phyloP scores from a whole-genome alignment of 1,140 invertebrate genomes.

The Sarcophaga peregrina region DNA sequence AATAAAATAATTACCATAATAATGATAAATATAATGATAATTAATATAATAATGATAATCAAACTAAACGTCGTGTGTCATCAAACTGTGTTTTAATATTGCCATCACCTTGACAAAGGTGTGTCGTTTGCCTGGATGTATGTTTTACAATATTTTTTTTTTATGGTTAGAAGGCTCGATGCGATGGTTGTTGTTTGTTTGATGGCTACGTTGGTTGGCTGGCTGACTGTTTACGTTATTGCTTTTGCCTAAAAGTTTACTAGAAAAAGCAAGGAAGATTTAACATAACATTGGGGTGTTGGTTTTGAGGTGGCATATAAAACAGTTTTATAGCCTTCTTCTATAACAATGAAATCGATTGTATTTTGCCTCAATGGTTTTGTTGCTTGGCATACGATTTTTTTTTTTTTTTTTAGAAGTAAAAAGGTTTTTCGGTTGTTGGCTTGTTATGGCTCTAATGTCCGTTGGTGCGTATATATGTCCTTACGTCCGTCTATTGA shows the following conservation, averaged over 20 bases:
- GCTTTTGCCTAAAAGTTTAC: too few species aligned
- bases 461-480: too few species aligned
- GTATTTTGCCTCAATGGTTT: neutral
- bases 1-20: neutral
- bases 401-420: neutral
- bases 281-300: neutral
- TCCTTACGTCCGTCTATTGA: too few species aligned
- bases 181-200: neutral
- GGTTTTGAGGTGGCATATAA: neutral
- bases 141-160: too few species aligned
- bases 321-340: slow-evolving; percentile 5
- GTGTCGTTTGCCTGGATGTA: neutral
- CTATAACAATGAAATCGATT: slow-evolving; percentile 4
- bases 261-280: too few species aligned
- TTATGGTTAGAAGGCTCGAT: neutral
- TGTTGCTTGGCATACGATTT: neutral
- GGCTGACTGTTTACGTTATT: neutral
- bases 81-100: slow-evolving; percentile 10
- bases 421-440: too few species aligned
- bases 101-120: slow-evolving; percentile 20
- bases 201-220: neutral
- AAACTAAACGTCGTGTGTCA: neutral
- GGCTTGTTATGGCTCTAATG: too few species aligned
- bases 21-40: neutral
- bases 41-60: neutral